Conservation (phyloP, 2,113 vertebrate genomes). For the Gymnorhina tibicen region DNA sequence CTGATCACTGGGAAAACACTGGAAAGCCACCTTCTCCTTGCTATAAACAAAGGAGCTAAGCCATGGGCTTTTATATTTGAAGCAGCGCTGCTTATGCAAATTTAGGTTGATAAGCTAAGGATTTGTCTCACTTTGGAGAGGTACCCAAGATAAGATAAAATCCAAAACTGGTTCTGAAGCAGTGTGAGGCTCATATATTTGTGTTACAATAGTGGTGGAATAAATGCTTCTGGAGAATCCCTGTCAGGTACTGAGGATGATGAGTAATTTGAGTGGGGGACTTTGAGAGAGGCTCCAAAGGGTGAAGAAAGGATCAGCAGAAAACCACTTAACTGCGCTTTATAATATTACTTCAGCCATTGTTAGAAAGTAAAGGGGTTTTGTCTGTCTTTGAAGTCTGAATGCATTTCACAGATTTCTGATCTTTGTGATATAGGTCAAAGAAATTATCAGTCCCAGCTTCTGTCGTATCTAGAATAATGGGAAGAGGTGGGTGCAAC, state of each 20-base stretch:
- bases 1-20: neutral
- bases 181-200: neutral
- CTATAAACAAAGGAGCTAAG: neutral
- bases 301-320: neutral
- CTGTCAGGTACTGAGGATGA: neutral
- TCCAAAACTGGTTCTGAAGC: neutral
- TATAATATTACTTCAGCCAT: neutral
- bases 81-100: neutral
- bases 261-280: neutral
- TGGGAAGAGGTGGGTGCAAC: slow-evolving; percentile 98
- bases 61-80: neutral
- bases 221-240: neutral
- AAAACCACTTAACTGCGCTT: neutral
- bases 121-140: neutral
- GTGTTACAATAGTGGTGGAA: neutral
- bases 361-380: neutral
- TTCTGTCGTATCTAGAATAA: slow-evolving; percentile 97
- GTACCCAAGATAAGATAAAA: neutral
- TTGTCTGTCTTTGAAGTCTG: neutral
- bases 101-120: neutral
- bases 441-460: slow-evolving; percentile 98
- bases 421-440: slow-evolving; percentile 80
- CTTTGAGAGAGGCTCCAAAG: neutral
- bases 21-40: neutral
- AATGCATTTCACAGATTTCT: slow-evolving; percentile 12